Evolutionary conservation across 2,113 vertebrate genomes (phyloP).

Genomic region (Aepyceros melampus): DNA sequence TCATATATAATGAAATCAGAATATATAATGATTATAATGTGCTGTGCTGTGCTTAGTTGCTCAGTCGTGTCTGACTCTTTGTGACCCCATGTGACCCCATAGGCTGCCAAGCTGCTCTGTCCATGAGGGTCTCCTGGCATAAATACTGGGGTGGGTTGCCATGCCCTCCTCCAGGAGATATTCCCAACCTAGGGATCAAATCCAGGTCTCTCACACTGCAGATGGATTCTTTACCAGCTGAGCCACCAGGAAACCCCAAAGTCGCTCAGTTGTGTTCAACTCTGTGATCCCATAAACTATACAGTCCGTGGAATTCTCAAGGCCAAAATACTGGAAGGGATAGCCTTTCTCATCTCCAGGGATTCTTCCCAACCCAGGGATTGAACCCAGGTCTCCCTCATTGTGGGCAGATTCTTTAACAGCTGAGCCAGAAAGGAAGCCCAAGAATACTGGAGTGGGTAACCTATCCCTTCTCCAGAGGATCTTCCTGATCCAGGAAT

Average conservation of each 20-base stretch:
- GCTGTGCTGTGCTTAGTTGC: neutral
- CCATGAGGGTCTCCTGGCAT: neutral
- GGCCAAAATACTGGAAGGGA: no score
- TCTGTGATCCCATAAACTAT: no score
- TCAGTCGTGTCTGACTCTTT: neutral
- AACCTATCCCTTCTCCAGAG: neutral
- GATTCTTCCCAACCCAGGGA: neutral
- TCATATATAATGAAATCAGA: constrained; percentile 15
- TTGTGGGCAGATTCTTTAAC: neutral
- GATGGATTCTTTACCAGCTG: no score
- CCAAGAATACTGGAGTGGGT: neutral
- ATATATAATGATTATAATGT: neutral
- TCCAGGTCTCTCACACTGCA: no score
- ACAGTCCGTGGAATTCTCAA: no score
- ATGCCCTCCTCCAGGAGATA: neutral
- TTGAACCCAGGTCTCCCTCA: neutral
- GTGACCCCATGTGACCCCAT: neutral
- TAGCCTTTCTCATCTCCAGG: no score
- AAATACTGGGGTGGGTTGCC: neutral
- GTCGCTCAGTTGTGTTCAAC: no score
- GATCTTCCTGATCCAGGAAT: neutral
- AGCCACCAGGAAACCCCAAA: no score
- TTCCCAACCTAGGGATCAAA: neutral
- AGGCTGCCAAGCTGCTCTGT: neutral
- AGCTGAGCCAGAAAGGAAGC: neutral